Evolutionary conservation across 2,113 vertebrate genomes (phyloP).

Genomic region (Elgaria multicarinata): DNA sequence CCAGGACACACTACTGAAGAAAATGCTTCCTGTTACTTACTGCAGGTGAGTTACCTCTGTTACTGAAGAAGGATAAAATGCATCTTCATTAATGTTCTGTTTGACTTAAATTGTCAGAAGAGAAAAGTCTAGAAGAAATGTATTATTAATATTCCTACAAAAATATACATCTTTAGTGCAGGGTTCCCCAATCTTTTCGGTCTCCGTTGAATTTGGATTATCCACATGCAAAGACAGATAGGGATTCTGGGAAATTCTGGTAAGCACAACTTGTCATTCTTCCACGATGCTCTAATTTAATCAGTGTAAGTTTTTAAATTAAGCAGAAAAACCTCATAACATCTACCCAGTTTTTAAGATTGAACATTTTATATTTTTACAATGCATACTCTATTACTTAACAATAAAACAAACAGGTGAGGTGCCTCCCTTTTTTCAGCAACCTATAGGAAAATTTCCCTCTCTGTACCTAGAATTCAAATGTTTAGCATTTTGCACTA

Average conservation of each 20-base stretch:
- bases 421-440: no score
- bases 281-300: no score
- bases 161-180: neutral
- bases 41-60: constrained; percentile 73
- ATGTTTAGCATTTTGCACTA: neutral
- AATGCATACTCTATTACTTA: neutral
- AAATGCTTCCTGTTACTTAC: constrained; percentile 73
- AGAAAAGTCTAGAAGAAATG: neutral
- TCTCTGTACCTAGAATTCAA: neutral
- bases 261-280: no score
- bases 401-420: neutral
- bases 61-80: neutral
- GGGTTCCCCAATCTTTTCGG: no score
- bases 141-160: neutral
- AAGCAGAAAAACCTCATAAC: no score
- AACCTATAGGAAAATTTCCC: neutral
- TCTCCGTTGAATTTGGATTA: no score
- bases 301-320: no score
- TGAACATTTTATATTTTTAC: no score
- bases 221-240: no score
- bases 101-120: neutral
- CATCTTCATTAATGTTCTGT: neutral
- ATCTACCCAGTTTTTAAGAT: no score
- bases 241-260: no score
- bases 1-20: constrained; percentile 78